phyloP scores from a whole-genome alignment of 1,140 invertebrate genomes.

The Zaprionus kolodkinae region DNA sequence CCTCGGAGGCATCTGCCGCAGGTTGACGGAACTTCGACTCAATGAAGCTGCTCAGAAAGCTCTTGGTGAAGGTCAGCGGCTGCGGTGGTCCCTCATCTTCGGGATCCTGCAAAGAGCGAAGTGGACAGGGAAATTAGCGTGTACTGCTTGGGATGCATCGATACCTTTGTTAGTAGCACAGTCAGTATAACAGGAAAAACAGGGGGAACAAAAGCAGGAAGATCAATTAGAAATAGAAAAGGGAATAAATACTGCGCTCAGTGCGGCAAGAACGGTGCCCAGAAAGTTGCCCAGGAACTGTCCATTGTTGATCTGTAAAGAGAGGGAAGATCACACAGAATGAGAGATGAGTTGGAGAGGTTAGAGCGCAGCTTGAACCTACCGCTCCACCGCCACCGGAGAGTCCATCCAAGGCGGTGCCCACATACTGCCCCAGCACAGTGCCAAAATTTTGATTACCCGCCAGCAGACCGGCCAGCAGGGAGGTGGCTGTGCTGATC shows the following conservation, averaged over 20 bases:
- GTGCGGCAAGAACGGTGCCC: conserved; percentile 76
- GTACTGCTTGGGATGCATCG: background rate
- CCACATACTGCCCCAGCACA: conserved; percentile 84
- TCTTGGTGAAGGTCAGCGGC: conserved; percentile 72
- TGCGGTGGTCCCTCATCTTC: conserved; percentile 79
- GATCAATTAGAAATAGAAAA: conserved; percentile 6
- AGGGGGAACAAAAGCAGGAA: background rate
- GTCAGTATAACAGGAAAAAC: conserved; percentile 14
- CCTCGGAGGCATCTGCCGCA: conserved; percentile 50
- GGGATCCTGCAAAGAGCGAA: conserved; percentile 62
- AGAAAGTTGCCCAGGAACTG: conserved; percentile 84
- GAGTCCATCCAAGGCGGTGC: conserved; percentile 85
- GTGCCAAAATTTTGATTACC: conserved; percentile 85
- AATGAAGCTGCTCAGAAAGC: conserved; percentile 67
- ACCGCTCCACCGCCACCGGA: conserved; percentile 86
- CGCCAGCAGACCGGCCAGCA: conserved; percentile 78
- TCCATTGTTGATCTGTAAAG: conserved; percentile 80
- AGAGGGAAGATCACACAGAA: background rate
- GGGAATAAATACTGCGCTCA: conserved; percentile 83
- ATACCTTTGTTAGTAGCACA: conserved; percentile 53
- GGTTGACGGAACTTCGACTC: conserved; percentile 68
- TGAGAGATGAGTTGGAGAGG: background rate
- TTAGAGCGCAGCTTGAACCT: conserved; percentile 30
- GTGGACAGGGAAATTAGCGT: background rate
- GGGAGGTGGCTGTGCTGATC: conserved; percentile 77